Percentiles rank a stretch among this genome's conserved stretches.
These are phyloP conservation scores for Pteropus rufus DNA, from an alignment of 2,797 vertebrate species.

Conservation along the genomic window DNA sequence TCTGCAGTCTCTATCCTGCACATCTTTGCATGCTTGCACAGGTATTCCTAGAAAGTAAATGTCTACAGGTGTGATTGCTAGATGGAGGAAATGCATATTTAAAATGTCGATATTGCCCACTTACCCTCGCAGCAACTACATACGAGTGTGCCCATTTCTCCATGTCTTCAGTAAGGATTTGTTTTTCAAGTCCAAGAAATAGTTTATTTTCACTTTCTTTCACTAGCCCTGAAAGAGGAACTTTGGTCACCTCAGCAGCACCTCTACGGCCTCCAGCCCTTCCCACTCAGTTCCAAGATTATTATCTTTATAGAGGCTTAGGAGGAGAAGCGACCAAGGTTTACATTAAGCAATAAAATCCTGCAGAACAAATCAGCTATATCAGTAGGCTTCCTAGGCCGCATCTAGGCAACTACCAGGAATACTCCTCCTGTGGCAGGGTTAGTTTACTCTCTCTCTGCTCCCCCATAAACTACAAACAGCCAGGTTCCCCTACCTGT, in stretches of 20 bases:
- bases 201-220: neutral
- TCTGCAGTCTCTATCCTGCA: neutral
- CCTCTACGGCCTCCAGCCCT: neutral
- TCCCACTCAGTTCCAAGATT: neutral
- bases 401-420: neutral
- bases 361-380: neutral
- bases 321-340: slow-evolving; percentile 15
- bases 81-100: neutral
- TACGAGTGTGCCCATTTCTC: neutral
- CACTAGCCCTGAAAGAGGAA: neutral
- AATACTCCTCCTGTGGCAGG: neutral
- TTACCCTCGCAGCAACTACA: neutral
- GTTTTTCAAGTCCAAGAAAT: neutral
- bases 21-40: neutral
- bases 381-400: neutral
- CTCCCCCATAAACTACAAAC: neutral
- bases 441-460: neutral
- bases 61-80: neutral
- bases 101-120: neutral
- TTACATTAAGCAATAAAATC: slow-evolving; percentile 21
- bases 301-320: slow-evolving; percentile 25
- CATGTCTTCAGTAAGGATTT: neutral
- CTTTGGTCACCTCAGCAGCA: neutral
- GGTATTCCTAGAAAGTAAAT: neutral
- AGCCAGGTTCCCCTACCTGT: neutral